Evolutionary conservation across 2,797 vertebrate species (phyloP), one percentile per base, ranked within the genome.

Genomic region (Rhynchotus rufescens): DNA sequence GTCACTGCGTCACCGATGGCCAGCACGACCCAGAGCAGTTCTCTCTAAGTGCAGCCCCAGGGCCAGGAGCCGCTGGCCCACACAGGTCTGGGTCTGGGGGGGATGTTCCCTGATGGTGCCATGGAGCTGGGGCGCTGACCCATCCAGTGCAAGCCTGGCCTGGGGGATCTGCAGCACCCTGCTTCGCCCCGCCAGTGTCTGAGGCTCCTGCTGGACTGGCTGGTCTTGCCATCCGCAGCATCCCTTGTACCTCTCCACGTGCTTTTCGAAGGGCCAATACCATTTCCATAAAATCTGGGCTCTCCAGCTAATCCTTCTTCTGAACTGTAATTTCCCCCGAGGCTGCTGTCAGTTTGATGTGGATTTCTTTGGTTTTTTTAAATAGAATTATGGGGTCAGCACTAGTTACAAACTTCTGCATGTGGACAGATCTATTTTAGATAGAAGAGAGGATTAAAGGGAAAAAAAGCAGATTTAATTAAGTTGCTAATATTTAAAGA

Each of bases 401-500:
- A 93, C 94, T 97, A 97, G 97, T 94, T 97, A 97, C 97, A 95
- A 97, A 95, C 97, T 97, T 97, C 97, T 97, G 97, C 96, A 95
- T 97, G 97, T 91, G 93, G 97, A 95, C 96, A 98, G 98, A 98
- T 98, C 98, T 98, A 97, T 98, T 98, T 98, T 98, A 98, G 98
- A 98, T 98, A 97, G 97, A 97, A 78, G 59, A 96, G 95, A 91
- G 97, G 97, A 98, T 98, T 98, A 98, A 97, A 97, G 92, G 96
- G 95, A 95, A 93, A 92, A 97, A 97, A 97, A 96, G 93, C 96
- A 97, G 97, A 97, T 98, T 98, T 98, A 98, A 98, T 98, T 98
- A 98, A 98, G 98, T 98, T 98, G 98, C 97, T 98, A 98, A 98
- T 98, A 98, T 98, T 98, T 98, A 98, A 98, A 97, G 97, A 97